Evolutionary conservation across 1,140 invertebrate species (phyloP).

Genomic region (Cardiocondyla obscurior): DNA sequence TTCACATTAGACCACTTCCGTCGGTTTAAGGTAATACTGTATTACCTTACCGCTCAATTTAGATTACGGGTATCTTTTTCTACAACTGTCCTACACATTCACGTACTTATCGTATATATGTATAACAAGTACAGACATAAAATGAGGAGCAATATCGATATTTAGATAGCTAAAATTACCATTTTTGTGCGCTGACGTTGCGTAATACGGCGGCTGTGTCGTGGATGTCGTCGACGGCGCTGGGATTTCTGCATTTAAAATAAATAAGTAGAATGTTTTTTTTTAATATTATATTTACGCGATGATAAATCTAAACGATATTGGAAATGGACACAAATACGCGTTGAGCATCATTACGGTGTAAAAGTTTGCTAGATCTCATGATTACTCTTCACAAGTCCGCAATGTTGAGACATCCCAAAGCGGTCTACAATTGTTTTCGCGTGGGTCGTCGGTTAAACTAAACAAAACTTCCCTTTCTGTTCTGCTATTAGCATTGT

Average conservation of each 20-base stretch:
- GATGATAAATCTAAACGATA: background rate
- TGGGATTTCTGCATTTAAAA: constrained; percentile 86
- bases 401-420: background rate
- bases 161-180: constrained; percentile 69
- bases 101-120: background rate
- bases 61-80: constrained; percentile 9
- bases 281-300: background rate
- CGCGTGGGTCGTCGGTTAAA: background rate
- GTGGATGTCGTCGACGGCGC: constrained; percentile 88
- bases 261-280: background rate
- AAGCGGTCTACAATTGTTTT: constrained; percentile 18
- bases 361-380: background rate
- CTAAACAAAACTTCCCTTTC: constrained; percentile 37
- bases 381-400: background rate
- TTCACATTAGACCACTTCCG: background rate
- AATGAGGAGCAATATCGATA: background rate
- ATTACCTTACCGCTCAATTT: constrained; percentile 21
- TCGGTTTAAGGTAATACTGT: background rate
- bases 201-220: constrained; percentile 83
- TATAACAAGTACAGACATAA: constrained; percentile 11
- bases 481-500: background rate
- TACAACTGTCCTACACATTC: background rate
- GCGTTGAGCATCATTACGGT: background rate
- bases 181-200: constrained; percentile 76
- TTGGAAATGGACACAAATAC: background rate